phyloP scores from a whole-genome alignment of 2,797 vertebrate genomes.

The Anas flavirostris region DNA sequence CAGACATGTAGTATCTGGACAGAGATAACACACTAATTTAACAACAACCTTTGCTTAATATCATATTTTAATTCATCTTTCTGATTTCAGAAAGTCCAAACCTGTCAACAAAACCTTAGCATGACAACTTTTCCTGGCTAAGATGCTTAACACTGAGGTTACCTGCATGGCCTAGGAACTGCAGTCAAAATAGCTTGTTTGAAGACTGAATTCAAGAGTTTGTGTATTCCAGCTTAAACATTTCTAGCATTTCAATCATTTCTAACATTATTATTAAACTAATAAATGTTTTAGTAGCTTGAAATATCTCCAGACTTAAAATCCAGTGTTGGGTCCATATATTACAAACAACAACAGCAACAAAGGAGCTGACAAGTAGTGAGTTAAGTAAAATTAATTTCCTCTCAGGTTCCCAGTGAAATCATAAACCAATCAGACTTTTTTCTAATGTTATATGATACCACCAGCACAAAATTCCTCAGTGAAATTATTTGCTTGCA shows the following conservation, averaged over 20 bases:
- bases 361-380: conserved; percentile 58
- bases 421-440: conserved; percentile 61
- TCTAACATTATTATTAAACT: conserved; percentile 57
- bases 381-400: conserved; percentile 68
- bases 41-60: not conserved
- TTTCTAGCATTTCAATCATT: conserved; percentile 60
- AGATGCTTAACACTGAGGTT: not conserved
- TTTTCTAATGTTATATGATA: conserved; percentile 51
- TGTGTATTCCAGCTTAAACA: conserved; percentile 39
- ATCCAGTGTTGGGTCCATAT: conserved; percentile 32
- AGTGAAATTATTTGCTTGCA: conserved; percentile 63
- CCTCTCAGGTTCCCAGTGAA: conserved; percentile 50
- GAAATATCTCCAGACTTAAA: conserved; percentile 56
- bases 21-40: not conserved
- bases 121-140: conserved; percentile 16
- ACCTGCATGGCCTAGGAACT: not conserved
- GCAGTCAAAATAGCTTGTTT: conserved; percentile 25
- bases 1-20: not conserved
- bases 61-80: not conserved
- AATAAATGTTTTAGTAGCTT: conserved; percentile 64
- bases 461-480: conserved; percentile 13
- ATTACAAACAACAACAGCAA: conserved; percentile 54
- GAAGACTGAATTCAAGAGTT: conserved; percentile 9
- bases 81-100: conserved; percentile 36
- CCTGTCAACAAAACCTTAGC: conserved; percentile 8